phyloP scores from a whole-genome alignment of 1,140 invertebrate genomes.

The Drosophila mauritiana region DNA sequence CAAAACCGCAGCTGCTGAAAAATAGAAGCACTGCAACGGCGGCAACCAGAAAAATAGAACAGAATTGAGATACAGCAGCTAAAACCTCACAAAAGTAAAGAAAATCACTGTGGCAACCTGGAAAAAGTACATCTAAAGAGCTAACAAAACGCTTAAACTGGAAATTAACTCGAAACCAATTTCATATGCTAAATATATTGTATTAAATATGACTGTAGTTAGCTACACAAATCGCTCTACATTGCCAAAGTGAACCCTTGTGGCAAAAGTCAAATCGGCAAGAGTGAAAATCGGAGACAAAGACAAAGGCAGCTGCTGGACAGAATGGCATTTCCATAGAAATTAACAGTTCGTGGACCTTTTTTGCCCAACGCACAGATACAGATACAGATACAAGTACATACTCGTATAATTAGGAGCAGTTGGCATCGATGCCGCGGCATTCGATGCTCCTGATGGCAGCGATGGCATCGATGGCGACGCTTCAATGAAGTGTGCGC shows the following conservation, averaged over 20 bases:
- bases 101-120: too few species aligned
- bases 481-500: slow-evolving; percentile 68
- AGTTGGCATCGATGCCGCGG: slow-evolving; percentile 47
- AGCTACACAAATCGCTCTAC: neutral
- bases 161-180: too few species aligned
- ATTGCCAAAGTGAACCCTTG: slow-evolving; percentile 25
- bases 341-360: slow-evolving; percentile 76
- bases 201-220: too few species aligned
- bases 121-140: too few species aligned
- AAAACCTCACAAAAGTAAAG: neutral
- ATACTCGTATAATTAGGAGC: slow-evolving; percentile 62
- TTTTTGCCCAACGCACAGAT: neutral
- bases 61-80: neutral
- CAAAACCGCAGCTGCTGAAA: slow-evolving; percentile 1
- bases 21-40: slow-evolving; percentile 18
- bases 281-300: slow-evolving; percentile 19
- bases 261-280: slow-evolving; percentile 17
- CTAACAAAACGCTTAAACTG: too few species aligned
- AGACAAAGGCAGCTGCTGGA: slow-evolving; percentile 21
- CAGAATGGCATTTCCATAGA: slow-evolving; percentile 55
- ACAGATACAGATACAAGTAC: slow-evolving; percentile 6
- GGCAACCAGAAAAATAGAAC: neutral
- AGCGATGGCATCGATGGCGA: slow-evolving; percentile 31
- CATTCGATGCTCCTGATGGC: slow-evolving; percentile 1
- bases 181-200: too few species aligned